These are phyloP conservation scores for Sepioteuthis lessoniana DNA, from an alignment of 2,888 invertebrate species.

Conservation along the genomic window DNA sequence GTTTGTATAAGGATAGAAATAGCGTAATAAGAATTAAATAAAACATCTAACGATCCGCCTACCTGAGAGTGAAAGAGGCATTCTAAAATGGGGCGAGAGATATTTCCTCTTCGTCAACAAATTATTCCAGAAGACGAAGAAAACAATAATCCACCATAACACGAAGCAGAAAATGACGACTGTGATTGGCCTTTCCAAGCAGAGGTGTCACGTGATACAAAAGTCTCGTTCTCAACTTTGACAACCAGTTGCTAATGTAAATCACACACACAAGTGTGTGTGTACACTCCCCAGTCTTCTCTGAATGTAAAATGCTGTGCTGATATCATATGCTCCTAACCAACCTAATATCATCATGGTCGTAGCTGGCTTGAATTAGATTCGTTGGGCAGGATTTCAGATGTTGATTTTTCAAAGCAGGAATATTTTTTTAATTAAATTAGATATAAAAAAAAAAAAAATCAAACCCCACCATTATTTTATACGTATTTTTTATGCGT, in stretches of 20 bases:
- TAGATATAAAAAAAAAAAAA: too few relatives aligned
- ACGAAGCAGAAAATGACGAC: not conserved
- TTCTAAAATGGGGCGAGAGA: not conserved
- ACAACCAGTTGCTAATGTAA: not conserved
- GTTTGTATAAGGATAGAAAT: not conserved
- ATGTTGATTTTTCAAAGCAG: too few relatives aligned
- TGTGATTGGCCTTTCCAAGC: not conserved
- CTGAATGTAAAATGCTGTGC: too few relatives aligned
- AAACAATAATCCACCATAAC: not conserved
- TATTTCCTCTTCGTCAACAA: not conserved
- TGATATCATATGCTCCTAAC: too few relatives aligned
- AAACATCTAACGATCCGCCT: not conserved
- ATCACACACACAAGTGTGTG: too few relatives aligned
- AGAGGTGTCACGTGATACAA: not conserved
- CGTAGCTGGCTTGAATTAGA: too few relatives aligned
- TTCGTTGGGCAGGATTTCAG: too few relatives aligned
- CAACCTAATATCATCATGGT: too few relatives aligned
- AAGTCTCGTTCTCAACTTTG: not conserved
- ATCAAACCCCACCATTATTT: too few relatives aligned
- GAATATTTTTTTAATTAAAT: too few relatives aligned
- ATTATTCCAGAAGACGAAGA: not conserved
- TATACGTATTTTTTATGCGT: too few relatives aligned
- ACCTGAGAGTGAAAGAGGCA: not conserved
- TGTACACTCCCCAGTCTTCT: too few relatives aligned
- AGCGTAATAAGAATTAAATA: not conserved